Evolutionary conservation across 2,113 vertebrate species (phyloP), one percentile per base, ranked within the genome.

Genomic region (Chiloscyllium plagiosum): DNA sequence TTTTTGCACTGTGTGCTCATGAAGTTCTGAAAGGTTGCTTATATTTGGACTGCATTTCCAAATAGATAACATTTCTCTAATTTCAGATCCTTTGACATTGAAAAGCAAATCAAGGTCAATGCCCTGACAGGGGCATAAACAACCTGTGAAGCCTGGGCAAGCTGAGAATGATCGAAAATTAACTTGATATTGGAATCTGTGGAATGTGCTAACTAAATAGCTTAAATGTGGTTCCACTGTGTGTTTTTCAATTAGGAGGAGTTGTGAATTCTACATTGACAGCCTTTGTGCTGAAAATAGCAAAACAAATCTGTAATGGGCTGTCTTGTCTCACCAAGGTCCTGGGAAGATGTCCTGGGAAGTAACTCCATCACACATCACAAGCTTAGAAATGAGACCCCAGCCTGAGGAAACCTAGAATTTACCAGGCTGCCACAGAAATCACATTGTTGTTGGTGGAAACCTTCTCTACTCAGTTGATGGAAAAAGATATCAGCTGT

Each of bases 31-130:
- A 68, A 93, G 20, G 29, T 4, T 65, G 1, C 29, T 10, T n/a
- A 33, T 61, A 29, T 92, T 92, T 92, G 87, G 65, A 56, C 56
- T 92, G 13, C 87, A 92, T 92, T 92, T 65, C 56, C 52, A 92
- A 37, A 61, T 89, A 50, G 56, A n/a, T n/a, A 92, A 6, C 52
- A 65, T 92, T 92, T 33, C 87, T 65, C 13, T 65, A 5, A n/a
- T 15, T n/a, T 92, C n/a, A 17, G 29, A n/a, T 92, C 56, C 1
- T 92, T 92, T 92, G 89, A 93, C 56, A 6, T 6, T 66, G 89
- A 66, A 93, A 93, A 68, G 19, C 61, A 66, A 68, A 68, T 68
- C n/a, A 92, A 92, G 37, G 52, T 26, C 56, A 90, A 65, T 29
- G 4, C 22, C 12, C 22, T 22, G 13, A 61, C 24, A 17, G 87